These are phyloP conservation scores for Rhombomys opimus DNA, from an alignment of 2,113 vertebrate genomes.

Conservation along the genomic window DNA sequence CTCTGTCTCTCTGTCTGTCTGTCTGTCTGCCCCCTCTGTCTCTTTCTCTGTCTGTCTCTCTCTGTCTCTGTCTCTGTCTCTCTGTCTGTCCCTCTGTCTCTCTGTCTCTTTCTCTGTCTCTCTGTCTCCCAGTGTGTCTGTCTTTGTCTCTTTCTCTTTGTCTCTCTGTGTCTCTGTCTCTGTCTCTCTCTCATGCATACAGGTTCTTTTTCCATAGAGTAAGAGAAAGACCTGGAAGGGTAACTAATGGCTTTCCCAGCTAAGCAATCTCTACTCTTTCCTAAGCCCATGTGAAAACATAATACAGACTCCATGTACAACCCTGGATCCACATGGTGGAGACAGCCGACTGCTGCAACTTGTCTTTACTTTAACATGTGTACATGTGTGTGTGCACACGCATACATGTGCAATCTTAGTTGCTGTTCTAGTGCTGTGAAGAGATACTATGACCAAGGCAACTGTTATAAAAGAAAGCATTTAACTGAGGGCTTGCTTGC, in stretches of 20 bases:
- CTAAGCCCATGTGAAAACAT: neutral
- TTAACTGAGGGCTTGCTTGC: neutral
- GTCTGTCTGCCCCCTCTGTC: neutral
- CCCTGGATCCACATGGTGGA: neutral
- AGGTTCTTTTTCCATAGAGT: neutral
- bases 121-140: too few species aligned
- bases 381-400: neutral
- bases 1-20: neutral
- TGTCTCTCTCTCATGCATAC: neutral
- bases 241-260: neutral
- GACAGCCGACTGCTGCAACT: neutral
- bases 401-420: neutral
- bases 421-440: neutral
- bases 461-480: neutral
- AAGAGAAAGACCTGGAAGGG: neutral
- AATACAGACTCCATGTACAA: neutral
- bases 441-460: neutral
- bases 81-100: neutral
- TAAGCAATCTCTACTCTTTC: neutral
- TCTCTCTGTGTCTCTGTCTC: too few species aligned
- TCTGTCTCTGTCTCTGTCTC: neutral
- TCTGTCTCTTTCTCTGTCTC: accelerated
- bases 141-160: neutral
- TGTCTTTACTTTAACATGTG: neutral
- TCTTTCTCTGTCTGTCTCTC: neutral